Evolutionary conservation across 2,888 invertebrate species (phyloP).

Genomic region (Stenurella melanura): DNA sequence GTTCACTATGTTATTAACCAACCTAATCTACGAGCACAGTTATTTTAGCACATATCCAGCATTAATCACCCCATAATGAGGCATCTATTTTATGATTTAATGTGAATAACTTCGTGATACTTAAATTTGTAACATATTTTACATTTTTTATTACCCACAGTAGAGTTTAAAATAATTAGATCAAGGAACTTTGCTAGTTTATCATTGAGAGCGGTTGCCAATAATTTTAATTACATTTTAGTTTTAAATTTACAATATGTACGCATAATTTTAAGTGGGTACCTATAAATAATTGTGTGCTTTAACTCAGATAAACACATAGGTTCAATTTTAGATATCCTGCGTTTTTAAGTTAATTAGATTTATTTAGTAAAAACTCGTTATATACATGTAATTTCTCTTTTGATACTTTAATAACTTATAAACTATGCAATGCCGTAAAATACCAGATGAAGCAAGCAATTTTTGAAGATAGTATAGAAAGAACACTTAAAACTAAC

Average conservation of each 20-base stretch:
- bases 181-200: neutral
- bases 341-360: neutral
- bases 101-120: neutral
- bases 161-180: neutral
- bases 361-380: neutral
- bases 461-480: no score
- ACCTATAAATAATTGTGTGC: neutral
- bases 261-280: neutral
- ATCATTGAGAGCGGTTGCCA: neutral
- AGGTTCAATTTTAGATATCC: neutral
- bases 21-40: neutral
- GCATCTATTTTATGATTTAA: neutral
- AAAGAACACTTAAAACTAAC: no score
- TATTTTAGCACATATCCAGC: neutral
- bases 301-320: neutral
- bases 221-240: constrained; percentile 7
- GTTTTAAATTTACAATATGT: neutral
- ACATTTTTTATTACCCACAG: neutral
- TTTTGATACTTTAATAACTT: no score
- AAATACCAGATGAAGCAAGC: no score
- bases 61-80: neutral
- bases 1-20: neutral
- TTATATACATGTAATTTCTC: neutral
- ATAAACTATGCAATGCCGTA: no score
- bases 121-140: neutral